Percentiles rank a stretch among this genome's conserved stretches.
Evolutionary conservation across 2,113 vertebrate genomes (phyloP).

Genomic region (Peromyscus maniculatus): DNA sequence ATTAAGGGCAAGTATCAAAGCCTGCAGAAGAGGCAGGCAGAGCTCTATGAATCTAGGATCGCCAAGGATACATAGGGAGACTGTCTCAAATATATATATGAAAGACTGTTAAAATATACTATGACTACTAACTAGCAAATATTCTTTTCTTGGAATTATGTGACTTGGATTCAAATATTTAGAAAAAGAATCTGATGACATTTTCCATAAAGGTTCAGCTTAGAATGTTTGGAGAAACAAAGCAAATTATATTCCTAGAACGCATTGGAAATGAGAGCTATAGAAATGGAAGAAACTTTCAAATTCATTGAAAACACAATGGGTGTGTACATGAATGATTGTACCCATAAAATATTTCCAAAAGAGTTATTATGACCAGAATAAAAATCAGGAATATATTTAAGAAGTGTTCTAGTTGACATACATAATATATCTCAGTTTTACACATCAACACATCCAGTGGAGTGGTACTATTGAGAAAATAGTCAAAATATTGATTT

Average conservation of each 20-base stretch:
- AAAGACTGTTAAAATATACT: background rate
- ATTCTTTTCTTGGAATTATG: background rate
- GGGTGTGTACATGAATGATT: slow-evolving; percentile 61
- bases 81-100: too few species aligned
- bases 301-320: slow-evolving; percentile 18
- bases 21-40: background rate
- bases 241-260: slow-evolving; percentile 52
- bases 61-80: too few species aligned
- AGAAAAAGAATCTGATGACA: background rate
- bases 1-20: background rate
- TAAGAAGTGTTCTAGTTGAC: background rate
- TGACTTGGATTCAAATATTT: background rate
- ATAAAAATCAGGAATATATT: slow-evolving; percentile 64
- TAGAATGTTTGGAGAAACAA: background rate
- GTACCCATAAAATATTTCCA: slow-evolving; percentile 72
- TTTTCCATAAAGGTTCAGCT: slow-evolving; percentile 26
- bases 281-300: slow-evolving; percentile 34
- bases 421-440: slow-evolving; percentile 26
- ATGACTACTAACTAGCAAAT: background rate
- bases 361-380: background rate
- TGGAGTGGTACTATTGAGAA: background rate
- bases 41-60: background rate
- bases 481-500: slow-evolving; percentile 11
- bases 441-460: background rate
- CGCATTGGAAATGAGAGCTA: background rate